Base-by-base conservation (phyloP, 1,140 invertebrate species). In the Drosophila repletoides region DNA sequence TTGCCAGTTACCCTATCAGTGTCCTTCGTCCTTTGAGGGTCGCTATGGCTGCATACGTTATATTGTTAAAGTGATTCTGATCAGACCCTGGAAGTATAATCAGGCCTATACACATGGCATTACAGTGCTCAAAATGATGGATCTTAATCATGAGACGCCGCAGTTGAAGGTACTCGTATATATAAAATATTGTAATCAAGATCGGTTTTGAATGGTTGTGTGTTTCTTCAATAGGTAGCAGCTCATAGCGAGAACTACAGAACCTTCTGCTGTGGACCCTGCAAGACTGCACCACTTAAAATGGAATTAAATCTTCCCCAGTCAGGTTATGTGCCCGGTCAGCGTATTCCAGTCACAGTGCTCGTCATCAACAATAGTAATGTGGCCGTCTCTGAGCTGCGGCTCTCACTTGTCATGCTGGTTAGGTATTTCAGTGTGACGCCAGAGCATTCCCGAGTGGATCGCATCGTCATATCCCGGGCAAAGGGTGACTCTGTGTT, bases 81-180 rank as follows among this genome's bases (percentile, higher is more conserved):
- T 95, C 77, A 92, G 95, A 29, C 94, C 95, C 12, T 95, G 95
- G 95, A 94, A 94, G 48, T 94, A 94, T 68, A 94, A 96, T 90
- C 93, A 95, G 71, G 93, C 94, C 68, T 92, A 92, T 45, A 95
- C 95, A 86, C 92, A 92, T 69, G 93, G 93, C 1, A 95, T 96
- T 72, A 95, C 94, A 2, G 93, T 96, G 7, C 91, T 95, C 3
- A 93, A 93, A 72, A 92, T 93, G 26, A 92, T 95, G 53, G 94
- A 96, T 91, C 92, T 96, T 5, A 96, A 96, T 88, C 91, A 91
- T 71, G 92, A 93, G 24, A 72, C 86, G 7, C 86, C 88, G 0
- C 67, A 76, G 29, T 34, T 90, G 0, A 71, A 69, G 36, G 89
- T 90, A 38, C n/a, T n/a, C n/a, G n/a, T n/a, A n/a, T n/a, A n/a